These are phyloP conservation scores for Penaeus vannamei DNA, from an alignment of 1,140 invertebrate species.

Conservation along the genomic window DNA sequence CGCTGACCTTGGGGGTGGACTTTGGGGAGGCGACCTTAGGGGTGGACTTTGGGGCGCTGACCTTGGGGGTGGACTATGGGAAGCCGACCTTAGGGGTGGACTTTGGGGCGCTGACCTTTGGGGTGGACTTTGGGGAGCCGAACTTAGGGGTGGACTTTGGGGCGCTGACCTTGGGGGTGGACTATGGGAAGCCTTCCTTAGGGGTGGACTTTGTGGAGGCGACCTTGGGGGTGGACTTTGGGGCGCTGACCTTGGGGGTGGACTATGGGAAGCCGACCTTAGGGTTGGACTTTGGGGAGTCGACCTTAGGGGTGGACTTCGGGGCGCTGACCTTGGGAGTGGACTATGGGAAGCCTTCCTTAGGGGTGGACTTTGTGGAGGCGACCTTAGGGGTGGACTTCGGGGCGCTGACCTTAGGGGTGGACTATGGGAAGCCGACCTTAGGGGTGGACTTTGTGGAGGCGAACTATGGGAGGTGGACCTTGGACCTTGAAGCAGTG, in stretches of 20 bases:
- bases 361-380: not conserved
- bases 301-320: not conserved
- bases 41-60: not conserved
- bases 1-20: not conserved
- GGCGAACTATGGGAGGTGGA: too few relatives aligned
- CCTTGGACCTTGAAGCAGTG: too few relatives aligned
- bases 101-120: conserved; percentile 29
- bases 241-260: not conserved
- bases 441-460: too few relatives aligned
- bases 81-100: too few relatives aligned
- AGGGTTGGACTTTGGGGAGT: too few relatives aligned
- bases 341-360: not conserved
- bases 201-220: not conserved
- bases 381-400: too few relatives aligned
- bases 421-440: too few relatives aligned
- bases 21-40: not conserved
- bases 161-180: not conserved
- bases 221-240: not conserved
- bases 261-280: too few relatives aligned
- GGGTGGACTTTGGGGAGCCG: not conserved
- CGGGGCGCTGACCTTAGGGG: too few relatives aligned
- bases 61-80: too few relatives aligned
- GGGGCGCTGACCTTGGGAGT: not conserved
- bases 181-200: too few relatives aligned
- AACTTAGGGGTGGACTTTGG: too few relatives aligned